Evolutionary conservation across 2,113 vertebrate species (phyloP).

Genomic region (Tragelaphus strepsiceros): DNA sequence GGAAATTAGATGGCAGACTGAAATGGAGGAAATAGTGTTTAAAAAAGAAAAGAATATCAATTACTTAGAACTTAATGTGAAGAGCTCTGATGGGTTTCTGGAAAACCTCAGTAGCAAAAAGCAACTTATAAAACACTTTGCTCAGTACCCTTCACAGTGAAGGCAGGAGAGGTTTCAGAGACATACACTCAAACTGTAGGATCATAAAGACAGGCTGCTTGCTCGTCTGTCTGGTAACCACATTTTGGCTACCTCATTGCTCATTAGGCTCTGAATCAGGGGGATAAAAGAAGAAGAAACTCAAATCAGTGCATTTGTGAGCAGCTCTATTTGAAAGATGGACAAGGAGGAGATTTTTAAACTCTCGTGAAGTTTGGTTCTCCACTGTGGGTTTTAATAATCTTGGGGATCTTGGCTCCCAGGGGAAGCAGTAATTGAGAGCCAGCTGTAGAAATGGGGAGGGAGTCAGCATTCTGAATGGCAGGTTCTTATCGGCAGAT

Average conservation of each 20-base stretch:
- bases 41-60: not conserved
- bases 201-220: not conserved
- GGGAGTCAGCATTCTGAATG: not conserved
- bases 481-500: conserved; percentile 27
- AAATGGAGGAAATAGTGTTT: not conserved
- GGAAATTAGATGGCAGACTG: not conserved
- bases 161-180: not conserved
- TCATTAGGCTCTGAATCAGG: conserved; percentile 12
- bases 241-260: not conserved
- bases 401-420: not conserved
- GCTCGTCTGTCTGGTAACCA: not conserved
- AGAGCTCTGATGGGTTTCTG: not conserved
- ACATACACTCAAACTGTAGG: not conserved
- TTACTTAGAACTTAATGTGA: not conserved
- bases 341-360: not conserved
- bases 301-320: not conserved
- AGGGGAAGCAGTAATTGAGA: conserved; percentile 15
- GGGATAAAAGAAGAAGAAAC: not conserved
- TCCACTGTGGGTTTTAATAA: conserved; percentile 33
- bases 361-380: not conserved
- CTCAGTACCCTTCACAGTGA: not conserved
- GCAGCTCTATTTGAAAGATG: not conserved
- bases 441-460: conserved; percentile 11
- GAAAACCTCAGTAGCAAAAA: not conserved
- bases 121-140: not conserved